phyloP scores from a whole-genome alignment of 2,888 invertebrate species.

The Pherbina coryleti region DNA sequence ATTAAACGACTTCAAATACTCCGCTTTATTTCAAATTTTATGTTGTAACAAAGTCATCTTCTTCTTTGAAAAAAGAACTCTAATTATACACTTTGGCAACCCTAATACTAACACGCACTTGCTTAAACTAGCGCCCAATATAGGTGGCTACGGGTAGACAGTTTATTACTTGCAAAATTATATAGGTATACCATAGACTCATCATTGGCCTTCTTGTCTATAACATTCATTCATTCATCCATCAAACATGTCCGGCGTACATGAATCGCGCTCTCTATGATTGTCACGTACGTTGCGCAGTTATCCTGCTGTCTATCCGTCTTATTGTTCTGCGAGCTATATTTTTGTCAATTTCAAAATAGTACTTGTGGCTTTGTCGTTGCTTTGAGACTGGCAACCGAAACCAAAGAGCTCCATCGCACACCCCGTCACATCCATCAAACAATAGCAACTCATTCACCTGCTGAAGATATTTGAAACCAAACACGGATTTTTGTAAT shows the following conservation, averaged over 20 bases:
- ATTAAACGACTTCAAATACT: too few species aligned
- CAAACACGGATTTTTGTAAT: background rate
- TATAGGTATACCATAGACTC: background rate
- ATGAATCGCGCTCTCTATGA: background rate
- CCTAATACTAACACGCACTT: background rate
- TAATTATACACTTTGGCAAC: too few species aligned
- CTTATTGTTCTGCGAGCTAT: conserved; percentile 8
- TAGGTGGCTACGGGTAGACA: too few species aligned
- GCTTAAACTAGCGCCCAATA: too few species aligned
- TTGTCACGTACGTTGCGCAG: background rate
- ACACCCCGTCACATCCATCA: background rate
- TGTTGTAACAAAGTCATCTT: too few species aligned
- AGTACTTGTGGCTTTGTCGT: background rate
- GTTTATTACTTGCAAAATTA: too few species aligned
- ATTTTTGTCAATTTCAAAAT: background rate
- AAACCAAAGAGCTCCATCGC: too few species aligned
- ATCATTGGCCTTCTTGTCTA: conserved; percentile 1
- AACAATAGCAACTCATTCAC: background rate
- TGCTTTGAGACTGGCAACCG: too few species aligned
- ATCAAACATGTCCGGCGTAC: conserved; percentile 17
- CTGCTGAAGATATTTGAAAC: background rate
- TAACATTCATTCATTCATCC: conserved; percentile 12
- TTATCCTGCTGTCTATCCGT: background rate
- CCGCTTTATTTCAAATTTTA: too few species aligned
- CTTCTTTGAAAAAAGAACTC: too few species aligned